phyloP scores from a whole-genome alignment of 2,797 vertebrate species.

The Brachyalestes nurse region DNA sequence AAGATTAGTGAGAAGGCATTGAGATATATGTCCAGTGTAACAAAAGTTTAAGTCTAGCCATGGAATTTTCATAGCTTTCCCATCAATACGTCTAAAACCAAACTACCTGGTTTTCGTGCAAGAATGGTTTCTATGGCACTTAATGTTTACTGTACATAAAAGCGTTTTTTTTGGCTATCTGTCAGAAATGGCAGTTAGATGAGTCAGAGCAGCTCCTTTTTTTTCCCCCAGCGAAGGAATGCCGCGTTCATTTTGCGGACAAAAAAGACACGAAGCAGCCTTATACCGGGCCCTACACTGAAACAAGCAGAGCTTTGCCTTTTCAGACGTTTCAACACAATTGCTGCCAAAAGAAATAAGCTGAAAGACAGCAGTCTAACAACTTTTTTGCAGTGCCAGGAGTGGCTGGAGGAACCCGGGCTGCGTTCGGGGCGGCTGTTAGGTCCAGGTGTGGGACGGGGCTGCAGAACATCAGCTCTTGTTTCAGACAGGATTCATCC shows the following conservation, averaged over 20 bases:
- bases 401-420: background rate
- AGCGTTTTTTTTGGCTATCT: conserved; percentile 42
- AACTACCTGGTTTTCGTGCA: conserved; percentile 53
- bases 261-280: background rate
- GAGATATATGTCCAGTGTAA: conserved; percentile 57
- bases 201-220: conserved; percentile 31
- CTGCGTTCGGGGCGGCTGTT: background rate
- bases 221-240: background rate
- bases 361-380: background rate
- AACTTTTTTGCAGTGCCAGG: background rate
- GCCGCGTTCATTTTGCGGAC: background rate
- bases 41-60: conserved; percentile 58
- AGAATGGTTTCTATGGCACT: conserved; percentile 47
- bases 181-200: conserved; percentile 44
- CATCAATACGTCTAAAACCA: conserved; percentile 51
- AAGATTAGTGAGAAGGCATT: conserved; percentile 55
- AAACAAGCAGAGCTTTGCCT: background rate
- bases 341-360: background rate
- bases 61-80: conserved; percentile 54
- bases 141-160: conserved; percentile 51
- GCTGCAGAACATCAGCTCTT: conserved; percentile 42
- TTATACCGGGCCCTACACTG: background rate
- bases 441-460: conserved; percentile 32
- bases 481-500: conserved; percentile 37
- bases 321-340: background rate